Conservation (phyloP, 2,888 invertebrate genomes). For the Dasysyrphus albostriatus region DNA sequence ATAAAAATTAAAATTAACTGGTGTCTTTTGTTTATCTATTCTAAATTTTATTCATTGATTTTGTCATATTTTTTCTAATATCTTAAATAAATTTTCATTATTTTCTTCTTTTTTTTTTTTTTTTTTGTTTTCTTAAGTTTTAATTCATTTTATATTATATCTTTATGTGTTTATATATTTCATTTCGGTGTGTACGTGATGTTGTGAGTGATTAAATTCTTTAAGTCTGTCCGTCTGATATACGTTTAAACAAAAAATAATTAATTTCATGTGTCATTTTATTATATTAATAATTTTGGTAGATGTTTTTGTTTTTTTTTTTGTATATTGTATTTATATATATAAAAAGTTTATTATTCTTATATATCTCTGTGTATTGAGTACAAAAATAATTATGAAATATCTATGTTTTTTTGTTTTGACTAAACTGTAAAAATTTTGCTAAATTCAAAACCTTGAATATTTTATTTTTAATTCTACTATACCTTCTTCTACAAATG, state of each 20-base stretch:
- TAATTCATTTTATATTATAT: conserved; percentile 54
- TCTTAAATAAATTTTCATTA: conserved; percentile 24
- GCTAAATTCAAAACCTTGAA: not conserved
- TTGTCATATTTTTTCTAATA: conserved; percentile 57
- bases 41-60: conserved; percentile 57
- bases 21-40: conserved; percentile 68
- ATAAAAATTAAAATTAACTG: conserved; percentile 75
- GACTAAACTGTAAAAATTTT: not conserved
- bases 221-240: conserved; percentile 11
- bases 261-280: conserved; percentile 4
- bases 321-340: not conserved
- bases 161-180: not conserved
- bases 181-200: conserved; percentile 33
- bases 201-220: conserved; percentile 32
- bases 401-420: not conserved
- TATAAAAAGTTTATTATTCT: conserved; percentile 1
- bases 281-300: conserved; percentile 1
- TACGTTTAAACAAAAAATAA: not conserved
- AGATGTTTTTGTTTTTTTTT: conserved; percentile 14
- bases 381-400: not conserved
- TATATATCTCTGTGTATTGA: conserved; percentile 12
- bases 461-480: not conserved
- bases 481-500: no score
- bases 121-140: conserved; percentile 62
- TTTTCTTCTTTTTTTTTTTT: conserved; percentile 29